phyloP scores from a whole-genome alignment of 1,140 invertebrate species.

The Musca vetustissima region DNA sequence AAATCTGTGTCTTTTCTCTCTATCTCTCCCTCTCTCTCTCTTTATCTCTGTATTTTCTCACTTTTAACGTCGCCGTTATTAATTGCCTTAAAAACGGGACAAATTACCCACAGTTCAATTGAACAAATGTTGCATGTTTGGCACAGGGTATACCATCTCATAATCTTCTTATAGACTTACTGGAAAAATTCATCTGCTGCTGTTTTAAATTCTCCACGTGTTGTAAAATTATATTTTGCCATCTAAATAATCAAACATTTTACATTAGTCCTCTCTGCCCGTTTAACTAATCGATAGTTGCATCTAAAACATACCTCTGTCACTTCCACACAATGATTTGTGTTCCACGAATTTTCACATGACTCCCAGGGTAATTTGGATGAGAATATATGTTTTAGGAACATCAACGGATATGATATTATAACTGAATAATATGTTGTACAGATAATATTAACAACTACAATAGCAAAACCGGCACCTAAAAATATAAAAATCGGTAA shows the following conservation, averaged over 20 bases:
- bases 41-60: no score
- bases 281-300: no score
- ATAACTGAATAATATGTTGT: conserved; percentile 93
- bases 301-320: conserved; percentile 25
- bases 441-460: conserved; percentile 86
- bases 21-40: no score
- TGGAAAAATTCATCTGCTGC: conserved; percentile 85
- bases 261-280: no score
- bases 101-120: no score
- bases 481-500: no score
- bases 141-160: no score
- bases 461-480: conserved; percentile 83
- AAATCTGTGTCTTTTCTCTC: no score
- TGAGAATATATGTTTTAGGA: conserved; percentile 71
- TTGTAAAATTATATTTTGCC: conserved; percentile 25
- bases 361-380: conserved; percentile 80
- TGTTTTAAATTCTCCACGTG: conserved; percentile 58
- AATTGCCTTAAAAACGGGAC: no score
- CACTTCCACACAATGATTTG: conserved; percentile 66
- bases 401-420: conserved; percentile 88
- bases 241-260: no score
- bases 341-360: conserved; percentile 90
- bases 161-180: conserved; percentile 64
- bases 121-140: no score
- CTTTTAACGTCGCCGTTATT: no score